Evolutionary conservation across 2,797 vertebrate species (phyloP).

Genomic region (Epinephelus coioides): DNA sequence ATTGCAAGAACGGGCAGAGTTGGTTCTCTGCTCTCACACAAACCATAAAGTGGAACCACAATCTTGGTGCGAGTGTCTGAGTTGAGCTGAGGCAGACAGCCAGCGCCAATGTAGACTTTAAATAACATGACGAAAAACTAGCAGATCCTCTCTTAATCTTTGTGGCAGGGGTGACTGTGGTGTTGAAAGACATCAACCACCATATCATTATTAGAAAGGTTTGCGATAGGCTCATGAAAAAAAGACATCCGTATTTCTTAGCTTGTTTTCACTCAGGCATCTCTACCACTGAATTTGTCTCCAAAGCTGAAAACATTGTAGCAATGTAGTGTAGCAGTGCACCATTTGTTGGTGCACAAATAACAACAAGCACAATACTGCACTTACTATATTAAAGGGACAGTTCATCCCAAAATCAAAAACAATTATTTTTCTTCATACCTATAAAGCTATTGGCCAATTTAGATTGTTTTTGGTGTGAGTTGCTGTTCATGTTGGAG

Average conservation of each 20-base stretch:
- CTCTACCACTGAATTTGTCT: not conserved
- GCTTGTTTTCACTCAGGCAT: conserved; percentile 16
- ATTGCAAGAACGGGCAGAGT: conserved; percentile 59
- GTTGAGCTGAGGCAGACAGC: conserved; percentile 53
- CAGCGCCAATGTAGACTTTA: conserved; percentile 54
- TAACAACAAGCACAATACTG: not conserved
- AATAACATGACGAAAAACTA: conserved; percentile 63
- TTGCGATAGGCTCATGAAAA: conserved; percentile 17
- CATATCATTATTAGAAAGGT: conserved; percentile 37
- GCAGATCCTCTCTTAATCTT: conserved; percentile 60
- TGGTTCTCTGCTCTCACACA: conserved; percentile 63
- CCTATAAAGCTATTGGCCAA: too few species aligned
- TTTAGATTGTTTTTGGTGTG: too few species aligned
- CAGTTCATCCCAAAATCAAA: too few species aligned
- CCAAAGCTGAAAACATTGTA: conserved; percentile 9
- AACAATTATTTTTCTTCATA: too few species aligned
- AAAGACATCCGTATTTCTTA: not conserved
- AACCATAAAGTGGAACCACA: conserved; percentile 69
- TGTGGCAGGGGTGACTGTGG: conserved; percentile 43
- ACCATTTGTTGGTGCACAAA: not conserved
- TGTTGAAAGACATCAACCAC: conserved; percentile 50
- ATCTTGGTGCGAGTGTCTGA: conserved; percentile 51
- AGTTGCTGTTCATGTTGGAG: too few species aligned
- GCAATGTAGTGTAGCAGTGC: not conserved
- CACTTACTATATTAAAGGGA: not conserved